Base-by-base conservation (phyloP, 2,888 invertebrate species). In the Lasioglossum lativentre region DNA sequence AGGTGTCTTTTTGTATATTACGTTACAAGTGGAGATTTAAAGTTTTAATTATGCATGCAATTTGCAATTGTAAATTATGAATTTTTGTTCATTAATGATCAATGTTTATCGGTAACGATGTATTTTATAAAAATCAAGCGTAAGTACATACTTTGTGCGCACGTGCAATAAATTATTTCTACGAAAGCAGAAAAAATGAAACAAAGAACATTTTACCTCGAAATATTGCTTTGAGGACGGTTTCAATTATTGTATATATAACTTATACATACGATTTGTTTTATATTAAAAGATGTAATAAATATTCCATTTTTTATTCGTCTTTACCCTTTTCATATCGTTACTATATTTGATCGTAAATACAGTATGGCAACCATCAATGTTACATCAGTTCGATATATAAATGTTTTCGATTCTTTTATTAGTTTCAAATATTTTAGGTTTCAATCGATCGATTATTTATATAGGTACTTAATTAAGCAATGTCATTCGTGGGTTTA, bases 221-320 rank as follows among this genome's bases (percentile, higher is more conserved):
- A 86, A 88, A 89, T 89, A 89, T 92, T 92, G 88, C 89, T 92
- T 92, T 89, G 90, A 91, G 90, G 90, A 91, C 92, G 92, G 92
- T 93, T 94, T 93, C 92, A 93, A 94, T 94, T 94, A 94, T 94
- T 94, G 94, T 94, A 94, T 89, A 94, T 94, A 94, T 92, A 89
- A 92, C 87, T 87, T 93, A 92, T 93, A 92, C 89, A 93, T 92
- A 93, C 83, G 90, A 93, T 93, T 93, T 92, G 93, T 93, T 93
- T 93, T 92, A 92, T 92, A 91, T 92, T 87, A 90, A 92, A 92
- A 88, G 90, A 83, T 87, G 79, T 91, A 92, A 90, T 90, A 91
- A 92, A 92, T 91, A 90, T 90, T 92, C 87, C 89, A 90, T 87
- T 90, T 90, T 91, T 92, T 87, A 90, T 90, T 90, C 76, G 86